Evolutionary conservation across 2,888 invertebrate species (phyloP).

Genomic region (Mactromeris polynyma): DNA sequence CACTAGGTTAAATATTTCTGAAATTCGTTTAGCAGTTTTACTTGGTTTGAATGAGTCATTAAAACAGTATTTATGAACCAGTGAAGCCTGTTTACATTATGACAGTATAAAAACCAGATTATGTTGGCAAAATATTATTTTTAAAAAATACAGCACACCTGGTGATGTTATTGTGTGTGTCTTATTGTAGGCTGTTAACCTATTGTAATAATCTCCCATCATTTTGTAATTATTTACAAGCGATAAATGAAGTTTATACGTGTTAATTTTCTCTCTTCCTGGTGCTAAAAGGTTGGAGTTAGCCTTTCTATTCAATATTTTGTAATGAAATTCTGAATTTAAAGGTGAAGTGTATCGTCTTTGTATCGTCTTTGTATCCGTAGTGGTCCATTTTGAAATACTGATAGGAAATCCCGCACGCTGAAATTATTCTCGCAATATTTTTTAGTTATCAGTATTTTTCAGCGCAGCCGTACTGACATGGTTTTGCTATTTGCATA

Average conservation of each 20-base stretch:
- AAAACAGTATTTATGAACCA: slow-evolving; percentile 43
- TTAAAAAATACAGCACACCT: slow-evolving; percentile 35
- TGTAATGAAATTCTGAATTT: not conserved
- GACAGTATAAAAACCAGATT: slow-evolving; percentile 27
- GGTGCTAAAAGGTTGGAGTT: slow-evolving; percentile 13
- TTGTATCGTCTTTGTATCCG: no score
- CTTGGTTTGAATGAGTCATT: slow-evolving; percentile 43
- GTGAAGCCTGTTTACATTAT: slow-evolving; percentile 36
- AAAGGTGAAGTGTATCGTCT: no score
- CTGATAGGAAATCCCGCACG: no score
- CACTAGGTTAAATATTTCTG: slow-evolving; percentile 7
- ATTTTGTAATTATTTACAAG: slow-evolving; percentile 23
- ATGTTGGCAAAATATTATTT: slow-evolving; percentile 44
- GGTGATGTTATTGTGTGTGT: slow-evolving; percentile 18
- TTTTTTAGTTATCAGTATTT: no score
- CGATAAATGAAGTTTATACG: slow-evolving; percentile 24
- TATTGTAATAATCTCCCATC: not conserved
- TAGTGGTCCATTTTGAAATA: no score
- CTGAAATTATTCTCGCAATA: no score
- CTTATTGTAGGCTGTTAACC: not conserved
- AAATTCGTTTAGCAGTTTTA: not conserved
- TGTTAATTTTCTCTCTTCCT: slow-evolving; percentile 26
- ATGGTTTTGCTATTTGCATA: no score
- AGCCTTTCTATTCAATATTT: not conserved
- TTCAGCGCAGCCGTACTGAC: no score